Evolutionary conservation across 2,113 vertebrate species (phyloP), one percentile per base, ranked within the genome.

Genomic region (Eurypyga helias): DNA sequence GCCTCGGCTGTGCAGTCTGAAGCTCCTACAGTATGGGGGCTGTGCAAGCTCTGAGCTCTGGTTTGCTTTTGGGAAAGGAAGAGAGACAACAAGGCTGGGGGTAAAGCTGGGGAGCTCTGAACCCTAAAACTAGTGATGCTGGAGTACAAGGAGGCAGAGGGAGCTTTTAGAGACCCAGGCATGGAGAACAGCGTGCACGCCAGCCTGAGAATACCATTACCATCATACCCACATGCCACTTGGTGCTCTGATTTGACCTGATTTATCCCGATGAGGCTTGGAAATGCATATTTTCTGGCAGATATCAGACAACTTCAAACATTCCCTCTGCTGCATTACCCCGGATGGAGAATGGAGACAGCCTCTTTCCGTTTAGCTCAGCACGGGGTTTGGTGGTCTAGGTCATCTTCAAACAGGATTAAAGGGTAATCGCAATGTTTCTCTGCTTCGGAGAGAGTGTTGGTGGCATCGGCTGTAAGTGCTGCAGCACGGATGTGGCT

Each of bases 381-480:
- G 36, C 9, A 7, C 41, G 4, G 9, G n/a, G 24, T 31, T 81
- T 38, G 26, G 6, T 4, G 10, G 3, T 36, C 29, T 6, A 4
- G 17, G 9, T 41, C 33, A 18, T 3, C 77, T 54, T 87, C 31
- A 41, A 83, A 17, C 0, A 9, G 57, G 48, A 62, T 61, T 51
- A 25, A 61, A 89, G 66, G 21, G 31, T 23, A 29, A 34, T 64
- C 54, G 23, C 7, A 23, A 12, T 51, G 57, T 38, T 67, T 26
- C 36, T 36, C 14, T 43, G 46, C 49, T 78, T 36, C 49, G 26
- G 11, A 36, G 24, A 1, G 1, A 36, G 3, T 16, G 19, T 9
- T 1, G 1, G 25, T 36, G 2, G 2, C 31, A 3, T 1, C 0
- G 3, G 55, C 46, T 84, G 49, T 0, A 2, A 57, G 45, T 2